These are phyloP conservation scores for Dendrolimus punctatus DNA, from an alignment of 1,140 invertebrate genomes.

Conservation along the genomic window DNA sequence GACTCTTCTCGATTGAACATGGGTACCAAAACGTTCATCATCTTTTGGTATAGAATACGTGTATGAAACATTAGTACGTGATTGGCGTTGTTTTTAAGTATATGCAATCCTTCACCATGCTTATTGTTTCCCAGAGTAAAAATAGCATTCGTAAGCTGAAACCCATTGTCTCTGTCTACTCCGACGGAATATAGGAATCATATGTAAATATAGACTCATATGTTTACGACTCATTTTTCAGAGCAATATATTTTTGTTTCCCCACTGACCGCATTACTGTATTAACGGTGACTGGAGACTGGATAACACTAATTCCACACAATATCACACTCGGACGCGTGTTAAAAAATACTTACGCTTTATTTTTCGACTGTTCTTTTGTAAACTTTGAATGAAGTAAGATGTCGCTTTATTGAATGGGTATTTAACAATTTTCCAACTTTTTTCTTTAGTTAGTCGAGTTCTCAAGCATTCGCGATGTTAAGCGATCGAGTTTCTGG, in stretches of 20 bases:
- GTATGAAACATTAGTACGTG: no score
- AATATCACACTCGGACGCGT: neutral
- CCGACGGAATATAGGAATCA: no score
- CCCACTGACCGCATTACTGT: conserved; percentile 30
- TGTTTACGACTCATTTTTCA: conserved; percentile 18
- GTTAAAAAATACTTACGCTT: neutral
- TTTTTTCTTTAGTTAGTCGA: conserved; percentile 38
- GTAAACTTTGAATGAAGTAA: conserved; percentile 5
- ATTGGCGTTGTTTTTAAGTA: no score
- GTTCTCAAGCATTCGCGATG: conserved; percentile 42
- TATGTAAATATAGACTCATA: neutral
- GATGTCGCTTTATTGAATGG: conserved; percentile 20
- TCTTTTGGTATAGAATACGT: no score
- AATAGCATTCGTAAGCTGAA: no score
- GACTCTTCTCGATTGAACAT: no score
- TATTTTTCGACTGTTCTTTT: neutral
- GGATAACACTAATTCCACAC: conserved; percentile 2
- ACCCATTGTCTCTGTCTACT: no score
- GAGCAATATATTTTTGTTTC: conserved; percentile 21
- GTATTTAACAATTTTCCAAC: conserved; percentile 29
- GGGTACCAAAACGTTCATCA: no score
- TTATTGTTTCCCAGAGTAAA: no score
- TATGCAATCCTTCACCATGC: no score
- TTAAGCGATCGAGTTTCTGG: conserved; percentile 28
- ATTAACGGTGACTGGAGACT: conserved; percentile 17